Base-by-base conservation (phyloP, 2,888 invertebrate genomes). In the Drosophila antonietae region DNA sequence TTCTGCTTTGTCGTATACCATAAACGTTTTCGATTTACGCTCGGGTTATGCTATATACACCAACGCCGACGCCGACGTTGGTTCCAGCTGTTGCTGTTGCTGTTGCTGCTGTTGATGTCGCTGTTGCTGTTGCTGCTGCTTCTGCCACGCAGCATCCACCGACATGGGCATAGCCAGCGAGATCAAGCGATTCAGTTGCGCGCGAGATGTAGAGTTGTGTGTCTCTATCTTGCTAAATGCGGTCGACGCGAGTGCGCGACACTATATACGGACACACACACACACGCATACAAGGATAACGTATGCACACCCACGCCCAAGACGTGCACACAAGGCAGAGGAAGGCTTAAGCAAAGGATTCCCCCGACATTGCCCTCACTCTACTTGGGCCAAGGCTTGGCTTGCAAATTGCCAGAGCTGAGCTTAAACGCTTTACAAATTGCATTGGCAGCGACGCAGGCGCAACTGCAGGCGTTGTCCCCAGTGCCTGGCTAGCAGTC, bases 371-470 rank as follows among this genome's bases (percentile, higher is more conserved):
- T 33, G 43, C 44, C 43, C 43, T 31, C 43, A 20, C 20, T 66
- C 57, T 49, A 68, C 39, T 56, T 58, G 49, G 55, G 35, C 23
- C 67, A 46, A 73, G 87, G 89, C 85, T 87, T 78, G 83, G 72
- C 73, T 31, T 35, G 49, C 58, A 68, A 53, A 51, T 73, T 60
- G 56, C 37, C 47, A 63, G 51, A 55, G 58, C 44, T n/a, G 39
- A 49, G 63, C 80, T 70, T 88, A 79, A 88, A 76, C 71, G 86
- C 59, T 69, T 74, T 66, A 75, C 80, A 88, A 88, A 89, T 84
- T 84, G 81, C 59, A 43, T n/a, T 43, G 43, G 46, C 55, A 44
- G 51, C 51, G 35, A 12, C 31, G 76, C 60, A 47, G 51, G 31
- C 55, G 65, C 55, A 72, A 74, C 14, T 3, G 55, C 41, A 41